Evolutionary conservation across 2,888 invertebrate species (phyloP).

Genomic region (Rhingia rostrata): DNA sequence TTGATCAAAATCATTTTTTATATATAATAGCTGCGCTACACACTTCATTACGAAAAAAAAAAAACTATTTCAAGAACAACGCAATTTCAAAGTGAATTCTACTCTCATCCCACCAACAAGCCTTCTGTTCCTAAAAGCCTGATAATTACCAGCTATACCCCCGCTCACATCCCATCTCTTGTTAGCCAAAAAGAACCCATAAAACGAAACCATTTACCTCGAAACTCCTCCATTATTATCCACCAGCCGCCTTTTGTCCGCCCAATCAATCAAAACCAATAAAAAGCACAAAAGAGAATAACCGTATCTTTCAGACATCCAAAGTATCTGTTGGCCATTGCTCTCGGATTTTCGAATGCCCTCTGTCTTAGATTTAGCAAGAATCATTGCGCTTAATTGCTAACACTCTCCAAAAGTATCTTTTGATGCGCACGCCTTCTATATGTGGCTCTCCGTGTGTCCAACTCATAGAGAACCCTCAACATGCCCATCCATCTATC

Average conservation of each 20-base stretch:
- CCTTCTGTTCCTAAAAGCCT: constrained; percentile 25
- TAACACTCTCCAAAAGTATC: constrained; percentile 28
- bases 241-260: constrained; percentile 29
- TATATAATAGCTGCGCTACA: no score
- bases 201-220: constrained; percentile 43
- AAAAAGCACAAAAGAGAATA: constrained; percentile 70
- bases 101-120: background rate
- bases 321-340: constrained; percentile 19
- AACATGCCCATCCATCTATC: constrained; percentile 34
- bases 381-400: constrained; percentile 73
- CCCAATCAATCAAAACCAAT: constrained; percentile 80
- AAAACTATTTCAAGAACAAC: no score
- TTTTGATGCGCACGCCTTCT: constrained; percentile 51
- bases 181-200: constrained; percentile 1
- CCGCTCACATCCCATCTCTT: background rate
- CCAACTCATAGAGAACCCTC: constrained; percentile 9
- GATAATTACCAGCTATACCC: constrained; percentile 30
- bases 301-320: constrained; percentile 49
- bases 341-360: constrained; percentile 16
- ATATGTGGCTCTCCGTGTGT: background rate
- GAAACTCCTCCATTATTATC: constrained; percentile 37
- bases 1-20: no score
- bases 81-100: background rate
- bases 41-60: no score
- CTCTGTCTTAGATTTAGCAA: constrained; percentile 28